A percentile compares a stretch with the other conserved stretches of the same genome.
These are phyloP conservation scores for Phenganax stokvisi DNA, from an alignment of 92 coral and sea anemone species.

Conservation along the genomic window DNA sequence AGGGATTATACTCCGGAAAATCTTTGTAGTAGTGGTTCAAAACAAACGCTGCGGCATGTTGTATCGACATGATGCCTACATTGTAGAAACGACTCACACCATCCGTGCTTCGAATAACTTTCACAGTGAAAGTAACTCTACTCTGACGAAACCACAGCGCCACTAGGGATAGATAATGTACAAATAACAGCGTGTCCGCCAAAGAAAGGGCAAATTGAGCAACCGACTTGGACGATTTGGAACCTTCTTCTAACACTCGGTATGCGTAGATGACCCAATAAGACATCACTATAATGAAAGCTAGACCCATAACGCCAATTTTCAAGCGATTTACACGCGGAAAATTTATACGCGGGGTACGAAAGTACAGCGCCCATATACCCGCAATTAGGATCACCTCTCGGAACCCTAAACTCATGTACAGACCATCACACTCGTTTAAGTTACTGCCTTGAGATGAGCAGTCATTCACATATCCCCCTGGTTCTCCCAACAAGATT, in stretches of 20 bases:
- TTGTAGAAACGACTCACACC: slow-evolving; percentile 77
- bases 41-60: slow-evolving; percentile 84
- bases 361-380: slow-evolving; percentile 97
- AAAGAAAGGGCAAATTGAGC: slow-evolving; percentile 70
- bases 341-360: slow-evolving; percentile 74
- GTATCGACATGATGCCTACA: slow-evolving; percentile 88
- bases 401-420: slow-evolving; percentile 85
- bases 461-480: slow-evolving; percentile 43
- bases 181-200: slow-evolving; percentile 70
- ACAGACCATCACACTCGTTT: slow-evolving; percentile 76
- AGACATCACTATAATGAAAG: slow-evolving; percentile 74
- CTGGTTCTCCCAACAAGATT: slow-evolving; percentile 65
- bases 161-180: slow-evolving; percentile 83
- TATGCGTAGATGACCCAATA: slow-evolving; percentile 91
- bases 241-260: slow-evolving; percentile 64
- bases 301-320: slow-evolving; percentile 70
- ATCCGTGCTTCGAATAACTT: slow-evolving; percentile 92
- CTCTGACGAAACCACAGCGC: slow-evolving; percentile 90
- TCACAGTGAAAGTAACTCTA: slow-evolving; percentile 77
- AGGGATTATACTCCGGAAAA: slow-evolving; percentile 93
- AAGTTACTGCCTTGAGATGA: slow-evolving; percentile 38
- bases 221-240: slow-evolving; percentile 46
- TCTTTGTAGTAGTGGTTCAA: slow-evolving; percentile 95
- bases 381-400: slow-evolving; percentile 76
- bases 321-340: slow-evolving; percentile 88